Conservation (phyloP, 2,113 vertebrate genomes). For the Chrysochloris asiatica region DNA sequence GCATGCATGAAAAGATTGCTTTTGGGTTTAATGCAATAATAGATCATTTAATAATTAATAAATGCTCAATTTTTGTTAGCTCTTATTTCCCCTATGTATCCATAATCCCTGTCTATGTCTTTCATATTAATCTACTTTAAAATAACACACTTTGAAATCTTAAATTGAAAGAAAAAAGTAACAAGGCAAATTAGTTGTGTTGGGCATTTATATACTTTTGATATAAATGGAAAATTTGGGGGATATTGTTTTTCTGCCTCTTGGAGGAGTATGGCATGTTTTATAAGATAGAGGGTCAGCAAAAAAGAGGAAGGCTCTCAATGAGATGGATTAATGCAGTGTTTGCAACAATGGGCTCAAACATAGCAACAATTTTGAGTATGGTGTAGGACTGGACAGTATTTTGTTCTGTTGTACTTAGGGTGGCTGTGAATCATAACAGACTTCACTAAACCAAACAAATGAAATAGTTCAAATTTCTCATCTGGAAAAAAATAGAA, state of each 20-base stretch:
- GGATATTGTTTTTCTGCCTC: constrained; percentile 47
- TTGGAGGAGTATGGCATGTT: too few relatives aligned
- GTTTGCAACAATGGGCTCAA: not conserved
- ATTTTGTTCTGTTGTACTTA: too few relatives aligned
- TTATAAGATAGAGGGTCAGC: not conserved
- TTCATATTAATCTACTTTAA: constrained; percentile 57
- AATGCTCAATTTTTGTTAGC: not conserved
- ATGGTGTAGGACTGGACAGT: too few relatives aligned
- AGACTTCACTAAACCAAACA: too few relatives aligned
- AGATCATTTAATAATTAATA: not conserved
- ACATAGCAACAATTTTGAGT: too few relatives aligned
- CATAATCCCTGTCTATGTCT: constrained; percentile 26
- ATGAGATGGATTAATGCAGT: not conserved
- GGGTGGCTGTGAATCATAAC: too few relatives aligned
- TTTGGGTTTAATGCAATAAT: not conserved
- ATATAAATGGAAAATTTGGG: constrained; percentile 64
- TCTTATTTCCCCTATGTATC: not conserved
- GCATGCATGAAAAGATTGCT: not conserved
- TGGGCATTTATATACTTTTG: constrained; percentile 52
- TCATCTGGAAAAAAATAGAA: constrained; percentile 62
- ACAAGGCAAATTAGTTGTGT: constrained; percentile 53
- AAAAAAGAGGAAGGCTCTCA: not conserved
- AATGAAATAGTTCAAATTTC: constrained; percentile 50
- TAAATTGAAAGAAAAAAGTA: constrained; percentile 47
- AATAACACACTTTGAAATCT: constrained; percentile 43